Conservation (phyloP, 2,113 vertebrate genomes). For the Micromys minutus region DNA sequence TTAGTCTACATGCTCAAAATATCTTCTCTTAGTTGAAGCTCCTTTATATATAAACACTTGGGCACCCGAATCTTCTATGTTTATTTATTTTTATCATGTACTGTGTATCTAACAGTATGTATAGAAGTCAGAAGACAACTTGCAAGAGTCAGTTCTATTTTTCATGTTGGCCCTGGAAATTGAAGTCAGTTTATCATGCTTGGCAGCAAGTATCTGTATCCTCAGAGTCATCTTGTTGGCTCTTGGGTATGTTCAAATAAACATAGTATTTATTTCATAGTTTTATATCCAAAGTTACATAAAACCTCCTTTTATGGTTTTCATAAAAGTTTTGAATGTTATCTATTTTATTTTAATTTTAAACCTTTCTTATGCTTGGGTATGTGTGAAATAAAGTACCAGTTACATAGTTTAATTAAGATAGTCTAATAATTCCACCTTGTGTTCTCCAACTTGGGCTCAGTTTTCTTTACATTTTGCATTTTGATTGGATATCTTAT, state of each 20-base stretch:
- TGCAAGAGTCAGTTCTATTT: background rate
- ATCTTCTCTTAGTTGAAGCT: background rate
- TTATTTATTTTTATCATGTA: background rate
- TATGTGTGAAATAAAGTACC: background rate
- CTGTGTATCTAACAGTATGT: background rate
- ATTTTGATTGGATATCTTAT: no score
- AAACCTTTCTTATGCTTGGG: background rate
- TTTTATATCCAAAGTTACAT: background rate
- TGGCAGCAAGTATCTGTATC: background rate
- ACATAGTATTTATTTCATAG: background rate
- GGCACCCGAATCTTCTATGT: background rate
- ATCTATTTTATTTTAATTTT: slow-evolving; percentile 2
- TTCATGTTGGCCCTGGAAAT: background rate
- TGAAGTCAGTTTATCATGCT: background rate
- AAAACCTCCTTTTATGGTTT: background rate
- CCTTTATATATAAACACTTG: background rate
- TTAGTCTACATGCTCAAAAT: background rate
- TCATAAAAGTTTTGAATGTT: background rate
- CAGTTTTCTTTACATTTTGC: no score
- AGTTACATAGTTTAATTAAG: background rate
- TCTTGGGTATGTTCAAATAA: background rate
- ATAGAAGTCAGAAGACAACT: background rate
- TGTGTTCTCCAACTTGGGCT: background rate
- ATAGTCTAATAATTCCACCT: background rate
- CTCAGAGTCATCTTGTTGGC: background rate